These are phyloP conservation scores for Marisa cornuarietis DNA, from an alignment of 1,140 invertebrate species.

Conservation along the genomic window DNA sequence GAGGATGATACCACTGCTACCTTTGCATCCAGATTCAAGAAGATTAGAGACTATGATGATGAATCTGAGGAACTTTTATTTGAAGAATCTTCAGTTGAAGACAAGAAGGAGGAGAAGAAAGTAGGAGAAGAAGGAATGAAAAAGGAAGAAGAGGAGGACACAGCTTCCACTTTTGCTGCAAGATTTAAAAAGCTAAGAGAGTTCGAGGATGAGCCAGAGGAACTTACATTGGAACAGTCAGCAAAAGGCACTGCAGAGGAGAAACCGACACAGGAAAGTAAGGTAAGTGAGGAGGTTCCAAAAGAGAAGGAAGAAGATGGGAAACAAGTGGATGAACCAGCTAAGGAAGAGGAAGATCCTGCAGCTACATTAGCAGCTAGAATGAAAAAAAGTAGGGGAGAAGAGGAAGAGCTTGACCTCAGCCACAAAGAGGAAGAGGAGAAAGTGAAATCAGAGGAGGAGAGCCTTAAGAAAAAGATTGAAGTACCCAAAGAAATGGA, in stretches of 20 bases:
- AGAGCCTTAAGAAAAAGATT: constrained; percentile 23
- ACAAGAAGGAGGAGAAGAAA: constrained; percentile 22
- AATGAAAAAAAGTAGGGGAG: constrained; percentile 26
- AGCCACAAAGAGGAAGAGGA: constrained; percentile 23
- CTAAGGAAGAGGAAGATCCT: constrained; percentile 26
- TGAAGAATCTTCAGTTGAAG: background rate
- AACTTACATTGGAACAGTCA: constrained; percentile 9
- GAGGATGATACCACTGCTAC: constrained; percentile 25
- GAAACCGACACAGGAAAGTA: background rate
- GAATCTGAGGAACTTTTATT: constrained; percentile 18
- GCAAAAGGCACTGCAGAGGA: background rate
- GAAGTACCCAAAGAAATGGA: constrained; percentile 21
- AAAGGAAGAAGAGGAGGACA: constrained; percentile 26
- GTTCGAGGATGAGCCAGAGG: constrained; percentile 31
- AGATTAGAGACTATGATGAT: constrained; percentile 22
- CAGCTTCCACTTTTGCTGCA: constrained; percentile 20
- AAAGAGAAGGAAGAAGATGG: constrained; percentile 21
- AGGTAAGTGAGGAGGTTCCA: constrained; percentile 5
- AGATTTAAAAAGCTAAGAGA: constrained; percentile 32
- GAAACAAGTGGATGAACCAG: constrained; percentile 22
- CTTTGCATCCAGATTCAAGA: constrained; percentile 29
- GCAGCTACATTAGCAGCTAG: constrained; percentile 18
- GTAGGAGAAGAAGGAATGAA: constrained; percentile 19
- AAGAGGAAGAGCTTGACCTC: constrained; percentile 19
- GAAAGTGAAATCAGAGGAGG: constrained; percentile 30